Base-by-base conservation (phyloP, 2,888 invertebrate genomes). In the Macrosiphum euphorbiae region DNA sequence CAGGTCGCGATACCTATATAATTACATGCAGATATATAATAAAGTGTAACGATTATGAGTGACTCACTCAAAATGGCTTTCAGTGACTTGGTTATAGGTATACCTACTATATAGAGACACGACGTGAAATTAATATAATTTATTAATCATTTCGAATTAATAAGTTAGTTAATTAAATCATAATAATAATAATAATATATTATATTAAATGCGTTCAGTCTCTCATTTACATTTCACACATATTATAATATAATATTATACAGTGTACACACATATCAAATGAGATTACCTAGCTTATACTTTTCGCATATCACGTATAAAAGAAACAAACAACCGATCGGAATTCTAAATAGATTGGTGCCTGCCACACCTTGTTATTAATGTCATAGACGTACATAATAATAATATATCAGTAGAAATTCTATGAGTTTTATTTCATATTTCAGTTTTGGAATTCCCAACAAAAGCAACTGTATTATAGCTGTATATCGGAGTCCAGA, bases 261-360 rank as follows among this genome's bases (percentile, higher is more conserved):
- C n/a, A 13, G n/a, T 67, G 16, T 20, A 35, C 35, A 35, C 35
- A 78, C 5, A 35, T 78, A 35, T 35, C 35, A 35, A 78, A 35
- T 78, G 1, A 8, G 78, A 35, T 78, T 78, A 78, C 35, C 78
- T 78, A 55, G 55, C 55, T 55, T 55, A 55, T 78, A 78, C 35
- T 78, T 78, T 78, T 78, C 35, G 78, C 78, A 78, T 35, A 78
- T 78, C 78, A 78, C 78, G 35, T 78, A 20, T 78, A 85, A 85
- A 44, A 44, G 85, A 85, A 85, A 44, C 85, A 44, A 85, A 85
- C 85, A 85, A 44, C 85, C 44, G 85, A 16, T 85, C 11, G 85
- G 85, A 44, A 85, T 85, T 85, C 13, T 44, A 85, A 85, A 85
- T 85, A 85, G 44, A 44, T 85, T 85, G 28, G 85, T 85, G 44